Conservation (phyloP, 2,113 vertebrate genomes). For the Dicentrarchus labrax region DNA sequence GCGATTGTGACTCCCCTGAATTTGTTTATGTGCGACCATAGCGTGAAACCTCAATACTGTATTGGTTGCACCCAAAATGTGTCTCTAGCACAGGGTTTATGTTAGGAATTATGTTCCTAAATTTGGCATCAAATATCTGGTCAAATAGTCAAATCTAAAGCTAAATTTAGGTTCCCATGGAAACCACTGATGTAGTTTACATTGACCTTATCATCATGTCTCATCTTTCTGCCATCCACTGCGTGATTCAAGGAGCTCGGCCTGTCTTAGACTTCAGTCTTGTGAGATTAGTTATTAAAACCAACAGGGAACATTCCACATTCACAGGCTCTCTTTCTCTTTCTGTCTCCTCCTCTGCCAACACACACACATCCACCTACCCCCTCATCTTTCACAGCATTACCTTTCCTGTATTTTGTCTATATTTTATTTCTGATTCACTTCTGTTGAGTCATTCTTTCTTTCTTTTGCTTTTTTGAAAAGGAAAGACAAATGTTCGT, state of each 20-base stretch:
- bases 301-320: constrained; percentile 44
- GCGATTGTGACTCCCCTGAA: too few species aligned
- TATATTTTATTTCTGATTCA: background rate
- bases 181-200: constrained; percentile 11
- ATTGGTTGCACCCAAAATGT: too few species aligned
- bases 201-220: constrained; percentile 40
- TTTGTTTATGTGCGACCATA: too few species aligned
- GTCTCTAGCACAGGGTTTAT: too few species aligned
- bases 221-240: constrained; percentile 27
- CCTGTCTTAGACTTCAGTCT: constrained; percentile 45
- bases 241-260: constrained; percentile 18
- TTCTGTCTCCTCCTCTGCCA: constrained; percentile 24
- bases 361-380: background rate
- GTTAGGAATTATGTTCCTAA: too few species aligned
- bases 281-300: constrained; percentile 58
- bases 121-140: too few species aligned
- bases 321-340: constrained; percentile 39
- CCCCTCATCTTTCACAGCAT: constrained; percentile 6
- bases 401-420: constrained; percentile 14
- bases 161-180: background rate
- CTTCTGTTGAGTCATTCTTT: constrained; percentile 3
- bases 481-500: constrained; percentile 9
- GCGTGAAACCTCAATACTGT: too few species aligned
- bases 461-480: background rate
- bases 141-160: background rate